phyloP scores from a whole-genome alignment of 2,888 invertebrate species.

The Ectropis crepuscularia region DNA sequence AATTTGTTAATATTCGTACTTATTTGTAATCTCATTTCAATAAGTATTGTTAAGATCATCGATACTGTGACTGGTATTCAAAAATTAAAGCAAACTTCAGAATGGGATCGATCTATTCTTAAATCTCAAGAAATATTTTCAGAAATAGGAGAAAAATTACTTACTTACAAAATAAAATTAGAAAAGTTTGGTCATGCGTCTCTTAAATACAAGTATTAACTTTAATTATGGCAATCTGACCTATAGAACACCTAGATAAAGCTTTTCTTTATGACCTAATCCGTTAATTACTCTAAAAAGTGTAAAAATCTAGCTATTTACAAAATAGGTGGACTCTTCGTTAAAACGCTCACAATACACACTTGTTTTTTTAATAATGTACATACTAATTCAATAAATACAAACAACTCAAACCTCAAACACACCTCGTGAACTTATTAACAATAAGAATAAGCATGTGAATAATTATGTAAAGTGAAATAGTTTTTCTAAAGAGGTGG shows the following conservation, averaged over 20 bases:
- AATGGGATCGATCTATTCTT: too few relatives aligned
- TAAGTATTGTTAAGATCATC: too few relatives aligned
- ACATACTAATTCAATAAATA: conserved; percentile 38
- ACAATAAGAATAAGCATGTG: not conserved
- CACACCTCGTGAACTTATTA: conserved; percentile 7
- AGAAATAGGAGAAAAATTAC: not conserved
- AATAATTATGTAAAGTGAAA: not conserved
- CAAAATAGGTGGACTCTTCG: conserved; percentile 84
- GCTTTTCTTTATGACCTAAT: conserved; percentile 66
- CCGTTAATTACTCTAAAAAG: conserved; percentile 65
- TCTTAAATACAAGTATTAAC: conserved; percentile 42
- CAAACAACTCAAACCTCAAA: conserved; percentile 25
- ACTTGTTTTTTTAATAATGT: conserved; percentile 59
- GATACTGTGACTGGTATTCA: too few relatives aligned
- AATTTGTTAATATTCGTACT: too few relatives aligned
- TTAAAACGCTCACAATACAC: conserved; percentile 77
- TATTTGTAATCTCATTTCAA: too few relatives aligned
- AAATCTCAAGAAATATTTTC: too few relatives aligned
- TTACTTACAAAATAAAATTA: not conserved
- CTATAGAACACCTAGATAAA: conserved; percentile 75
- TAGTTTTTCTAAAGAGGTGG: too few relatives aligned
- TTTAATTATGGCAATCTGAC: conserved; percentile 73
- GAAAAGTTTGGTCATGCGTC: conserved; percentile 30
- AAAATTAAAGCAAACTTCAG: too few relatives aligned
- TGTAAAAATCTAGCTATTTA: conserved; percentile 83